Percentiles rank a stretch among this genome's conserved stretches.
Conservation (phyloP, 1,140 invertebrate species). For the Microplitis demolitor region DNA sequence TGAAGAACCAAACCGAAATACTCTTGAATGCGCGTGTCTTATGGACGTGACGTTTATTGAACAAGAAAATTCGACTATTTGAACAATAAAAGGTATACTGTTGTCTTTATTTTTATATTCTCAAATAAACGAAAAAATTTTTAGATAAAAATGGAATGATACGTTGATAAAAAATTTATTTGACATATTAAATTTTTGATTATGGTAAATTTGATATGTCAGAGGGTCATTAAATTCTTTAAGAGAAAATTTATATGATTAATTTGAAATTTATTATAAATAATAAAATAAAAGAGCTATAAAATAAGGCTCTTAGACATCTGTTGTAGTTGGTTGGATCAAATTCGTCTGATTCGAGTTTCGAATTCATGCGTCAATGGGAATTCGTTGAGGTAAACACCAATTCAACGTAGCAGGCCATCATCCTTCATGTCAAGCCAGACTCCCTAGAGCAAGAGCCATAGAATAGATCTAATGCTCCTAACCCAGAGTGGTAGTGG, state of each 20-base stretch:
- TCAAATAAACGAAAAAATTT: too few relatives aligned
- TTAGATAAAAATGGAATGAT: too few relatives aligned
- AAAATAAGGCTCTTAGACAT: neutral
- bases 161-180: neutral
- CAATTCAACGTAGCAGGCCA: slow-evolving; percentile 7
- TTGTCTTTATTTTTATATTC: too few relatives aligned
- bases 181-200: too few relatives aligned
- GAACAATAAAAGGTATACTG: too few relatives aligned
- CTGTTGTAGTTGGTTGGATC: too few relatives aligned
- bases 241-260: too few relatives aligned
- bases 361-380: neutral
- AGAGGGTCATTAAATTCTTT: too few relatives aligned
- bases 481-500: slow-evolving; percentile 13
- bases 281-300: neutral
- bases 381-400: slow-evolving; percentile 5
- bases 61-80: neutral
- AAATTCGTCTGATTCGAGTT: neutral
- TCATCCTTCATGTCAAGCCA: slow-evolving; percentile 17
- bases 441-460: slow-evolving; percentile 1
- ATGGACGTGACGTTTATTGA: neutral
- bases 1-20: slow-evolving; percentile 15
- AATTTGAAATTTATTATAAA: neutral
- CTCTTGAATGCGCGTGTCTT: neutral
- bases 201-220: too few relatives aligned
- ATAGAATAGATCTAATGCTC: slow-evolving; percentile 13